Percentiles rank a stretch among this genome's conserved stretches.
phyloP scores from a whole-genome alignment of 2,888 invertebrate species.

The Pterostichus niger region DNA sequence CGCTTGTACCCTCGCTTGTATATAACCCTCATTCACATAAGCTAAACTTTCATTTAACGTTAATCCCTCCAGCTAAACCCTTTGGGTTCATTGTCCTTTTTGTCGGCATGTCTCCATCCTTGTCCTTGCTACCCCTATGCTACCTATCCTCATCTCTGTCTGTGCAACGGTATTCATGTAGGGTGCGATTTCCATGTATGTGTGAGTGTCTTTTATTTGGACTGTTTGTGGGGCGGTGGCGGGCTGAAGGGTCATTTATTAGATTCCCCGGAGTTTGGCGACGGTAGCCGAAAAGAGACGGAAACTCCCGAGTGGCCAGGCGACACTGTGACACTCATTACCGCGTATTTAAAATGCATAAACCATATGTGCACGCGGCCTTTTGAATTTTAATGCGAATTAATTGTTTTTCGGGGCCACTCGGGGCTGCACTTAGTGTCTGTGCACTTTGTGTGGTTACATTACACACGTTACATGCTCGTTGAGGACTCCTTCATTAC shows the following conservation, averaged over 20 bases:
- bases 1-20: conserved; percentile 7
- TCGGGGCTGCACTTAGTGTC: not conserved
- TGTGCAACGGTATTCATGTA: conserved; percentile 21
- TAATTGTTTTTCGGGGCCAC: conserved; percentile 33
- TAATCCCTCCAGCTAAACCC: conserved; percentile 58
- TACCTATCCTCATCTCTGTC: not conserved
- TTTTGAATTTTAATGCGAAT: conserved; percentile 62
- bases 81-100: conserved; percentile 63
- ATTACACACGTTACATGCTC: conserved; percentile 14
- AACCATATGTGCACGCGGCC: conserved; percentile 56
- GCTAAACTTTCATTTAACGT: conserved; percentile 64
- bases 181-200: conserved; percentile 28
- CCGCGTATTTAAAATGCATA: conserved; percentile 63
- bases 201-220: conserved; percentile 45
- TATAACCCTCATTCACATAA: conserved; percentile 39
- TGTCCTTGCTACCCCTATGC: not conserved
- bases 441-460: not conserved
- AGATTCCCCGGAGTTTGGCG: not conserved
- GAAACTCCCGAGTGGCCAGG: not conserved
- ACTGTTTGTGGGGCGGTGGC: conserved; percentile 19
- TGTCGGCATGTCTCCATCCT: conserved; percentile 14
- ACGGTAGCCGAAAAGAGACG: not conserved
- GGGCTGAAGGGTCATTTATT: conserved; percentile 17
- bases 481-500: not conserved
- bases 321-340: conserved; percentile 45